Base-by-base conservation (phyloP, 2,113 vertebrate genomes). In the Electrona antarctica region DNA sequence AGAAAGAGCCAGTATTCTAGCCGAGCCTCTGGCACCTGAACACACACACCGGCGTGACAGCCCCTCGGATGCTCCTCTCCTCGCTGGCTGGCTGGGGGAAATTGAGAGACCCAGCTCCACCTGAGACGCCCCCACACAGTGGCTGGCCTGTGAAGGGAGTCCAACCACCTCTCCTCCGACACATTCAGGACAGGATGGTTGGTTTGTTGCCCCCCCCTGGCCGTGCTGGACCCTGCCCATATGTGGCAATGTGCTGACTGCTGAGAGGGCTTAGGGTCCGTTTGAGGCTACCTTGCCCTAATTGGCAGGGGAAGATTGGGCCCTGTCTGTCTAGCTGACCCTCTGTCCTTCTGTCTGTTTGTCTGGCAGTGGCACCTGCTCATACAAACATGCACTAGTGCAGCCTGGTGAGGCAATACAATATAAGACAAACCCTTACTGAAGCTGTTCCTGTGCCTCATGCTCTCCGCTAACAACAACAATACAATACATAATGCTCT, bases 1-100 rank as follows among this genome's bases (percentile, higher is more conserved):
- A 88, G 74, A 89, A 87, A 85, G 84, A 83, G 69, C 59, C 65
- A 87, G 64, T 87, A 80, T 89, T 88, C 71, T 60, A 65, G 68
- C 69, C 52, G 71, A 54, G 76, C 28, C 71, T 46, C 76, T 79
- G 66, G 77, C 90, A 89, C 85, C 84, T 85, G 78, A 86, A 91
- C 88, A 88, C 85, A 89, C 89, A 86, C 81, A 13, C 69, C 62
- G 50, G 63, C 49, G 46, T 77, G 9, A 57, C 15, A 56, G 48
- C 55, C 67, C 67, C 71, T 83, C 62, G 9, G 82, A 78, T 81
- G 80, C 69, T 77, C 67, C 75, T 77, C n/a, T 28, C 77, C n/a
- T 21, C 21, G 21, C 21, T 21, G 48, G 67, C 73, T 54, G 5
- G 69, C 21, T 21, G 33, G 57, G 50, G 76, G 78, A 83, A 80